phyloP scores from a whole-genome alignment of 2,797 vertebrate species.

The Syncerus caffer region DNA sequence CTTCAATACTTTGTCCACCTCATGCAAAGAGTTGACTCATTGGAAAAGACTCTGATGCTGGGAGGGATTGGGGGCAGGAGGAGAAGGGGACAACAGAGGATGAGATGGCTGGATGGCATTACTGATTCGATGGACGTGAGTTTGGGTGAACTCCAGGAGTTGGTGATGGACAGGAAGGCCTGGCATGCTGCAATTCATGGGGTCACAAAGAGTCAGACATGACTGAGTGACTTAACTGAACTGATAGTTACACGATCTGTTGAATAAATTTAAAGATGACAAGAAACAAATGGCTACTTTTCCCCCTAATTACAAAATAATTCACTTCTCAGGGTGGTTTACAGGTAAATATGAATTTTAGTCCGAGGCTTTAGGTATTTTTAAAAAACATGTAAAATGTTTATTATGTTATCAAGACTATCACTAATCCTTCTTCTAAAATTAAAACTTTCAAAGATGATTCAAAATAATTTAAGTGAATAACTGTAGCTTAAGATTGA shows the following conservation, averaged over 20 bases:
- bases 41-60: no score
- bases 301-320: background rate
- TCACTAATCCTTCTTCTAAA: background rate
- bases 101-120: no score
- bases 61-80: no score
- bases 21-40: no score
- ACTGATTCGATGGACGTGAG: no score
- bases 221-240: no score
- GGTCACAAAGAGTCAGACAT: no score
- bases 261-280: constrained; percentile 23
- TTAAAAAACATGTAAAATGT: background rate
- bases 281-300: background rate
- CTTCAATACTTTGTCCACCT: no score
- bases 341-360: background rate
- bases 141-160: no score
- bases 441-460: constrained; percentile 25
- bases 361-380: background rate
- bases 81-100: no score
- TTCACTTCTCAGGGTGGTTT: background rate
- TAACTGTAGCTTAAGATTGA: background rate
- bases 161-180: no score
- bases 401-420: background rate
- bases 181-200: no score
- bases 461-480: constrained; percentile 24
- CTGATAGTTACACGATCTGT: background rate